A percentile compares a stretch with the other conserved stretches of the same genome.
These are phyloP conservation scores for Pachycephala philippinensis DNA, from an alignment of 2,113 vertebrate species.

Conservation along the genomic window DNA sequence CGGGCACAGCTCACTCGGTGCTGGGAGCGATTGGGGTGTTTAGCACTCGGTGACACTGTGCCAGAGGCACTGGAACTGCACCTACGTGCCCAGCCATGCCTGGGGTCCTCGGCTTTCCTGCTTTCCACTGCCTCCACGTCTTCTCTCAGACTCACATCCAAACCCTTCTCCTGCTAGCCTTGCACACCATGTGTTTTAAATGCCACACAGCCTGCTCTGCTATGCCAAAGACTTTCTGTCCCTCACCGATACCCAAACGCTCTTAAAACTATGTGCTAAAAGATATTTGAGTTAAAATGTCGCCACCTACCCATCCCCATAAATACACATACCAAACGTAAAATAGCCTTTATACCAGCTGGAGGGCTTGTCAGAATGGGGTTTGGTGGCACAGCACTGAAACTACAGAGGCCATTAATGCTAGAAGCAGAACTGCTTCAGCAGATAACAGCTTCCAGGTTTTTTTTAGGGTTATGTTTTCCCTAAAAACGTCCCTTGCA, in stretches of 20 bases:
- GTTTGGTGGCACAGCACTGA: background rate
- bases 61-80: background rate
- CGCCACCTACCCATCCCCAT: slow-evolving; percentile 43
- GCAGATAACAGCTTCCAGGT: background rate
- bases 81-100: background rate
- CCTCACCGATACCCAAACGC: background rate
- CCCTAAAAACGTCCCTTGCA: slow-evolving; percentile 1
- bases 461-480: slow-evolving; percentile 7
- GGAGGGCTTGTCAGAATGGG: slow-evolving; percentile 20
- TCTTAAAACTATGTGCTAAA: background rate
- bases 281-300: slow-evolving; percentile 25
- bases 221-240: slow-evolving; percentile 22
- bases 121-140: background rate
- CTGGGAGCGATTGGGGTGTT: background rate
- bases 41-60: background rate
- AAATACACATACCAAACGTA: slow-evolving; percentile 27
- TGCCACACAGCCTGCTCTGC: slow-evolving; percentile 20
- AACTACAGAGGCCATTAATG: slow-evolving; percentile 1
- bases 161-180: background rate
- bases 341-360: slow-evolving; percentile 4
- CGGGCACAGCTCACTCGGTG: background rate
- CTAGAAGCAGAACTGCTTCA: background rate
- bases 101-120: background rate
- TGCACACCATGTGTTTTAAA: slow-evolving; percentile 43
- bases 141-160: background rate